Evolutionary conservation across 1,140 invertebrate species (phyloP).

Genomic region (Ceratosolen fusciceps): DNA sequence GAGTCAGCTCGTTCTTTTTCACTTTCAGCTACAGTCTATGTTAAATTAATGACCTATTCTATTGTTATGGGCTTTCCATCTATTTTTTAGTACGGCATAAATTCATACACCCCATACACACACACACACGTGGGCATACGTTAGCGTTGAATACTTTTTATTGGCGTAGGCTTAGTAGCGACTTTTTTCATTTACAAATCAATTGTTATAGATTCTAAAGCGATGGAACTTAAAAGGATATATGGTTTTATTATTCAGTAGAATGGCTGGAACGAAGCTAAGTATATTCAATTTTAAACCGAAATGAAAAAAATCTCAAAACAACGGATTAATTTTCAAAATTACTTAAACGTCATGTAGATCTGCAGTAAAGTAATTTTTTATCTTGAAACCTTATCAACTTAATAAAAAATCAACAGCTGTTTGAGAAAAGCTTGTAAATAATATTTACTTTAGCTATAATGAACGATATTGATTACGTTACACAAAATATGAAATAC

Average conservation of each 20-base stretch:
- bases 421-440: too few species aligned
- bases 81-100: background rate
- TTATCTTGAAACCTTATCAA: too few species aligned
- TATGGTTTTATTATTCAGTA: background rate
- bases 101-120: background rate
- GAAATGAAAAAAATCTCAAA: too few species aligned
- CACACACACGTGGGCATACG: background rate
- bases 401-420: too few species aligned
- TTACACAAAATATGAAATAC: too few species aligned
- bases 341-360: background rate
- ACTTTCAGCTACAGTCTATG: background rate
- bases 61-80: background rate
- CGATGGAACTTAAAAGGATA: background rate
- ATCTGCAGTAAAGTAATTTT: too few species aligned
- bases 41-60: constrained; percentile 6
- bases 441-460: too few species aligned
- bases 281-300: background rate
- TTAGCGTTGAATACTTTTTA: background rate
- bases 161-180: background rate
- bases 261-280: background rate
- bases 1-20: background rate
- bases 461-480: too few species aligned
- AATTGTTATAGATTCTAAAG: background rate
- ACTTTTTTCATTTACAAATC: too few species aligned
- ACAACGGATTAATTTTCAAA: background rate